Evolutionary conservation across 2,797 vertebrate species (phyloP).

Genomic region (Acanthis flammea): DNA sequence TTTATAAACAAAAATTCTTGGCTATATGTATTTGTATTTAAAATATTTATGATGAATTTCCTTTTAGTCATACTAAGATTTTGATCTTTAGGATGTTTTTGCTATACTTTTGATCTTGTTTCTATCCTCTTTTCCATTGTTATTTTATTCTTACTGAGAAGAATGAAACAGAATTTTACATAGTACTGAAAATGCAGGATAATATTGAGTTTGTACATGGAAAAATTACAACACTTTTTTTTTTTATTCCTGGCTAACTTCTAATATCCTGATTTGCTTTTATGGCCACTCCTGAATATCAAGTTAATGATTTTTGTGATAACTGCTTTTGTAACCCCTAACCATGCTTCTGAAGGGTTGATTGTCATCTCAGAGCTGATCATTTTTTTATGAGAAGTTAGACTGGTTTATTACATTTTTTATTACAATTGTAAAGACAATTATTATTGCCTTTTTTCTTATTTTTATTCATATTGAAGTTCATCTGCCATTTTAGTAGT

Average conservation of each 20-base stretch:
- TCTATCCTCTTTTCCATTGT: not conserved
- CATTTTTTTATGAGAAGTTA: not conserved
- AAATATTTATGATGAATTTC: not conserved
- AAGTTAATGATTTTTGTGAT: not conserved
- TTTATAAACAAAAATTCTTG: not conserved
- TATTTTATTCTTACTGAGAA: not conserved
- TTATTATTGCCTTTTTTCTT: not conserved
- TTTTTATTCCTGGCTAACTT: not conserved
- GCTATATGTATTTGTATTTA: not conserved
- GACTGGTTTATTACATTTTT: not conserved
- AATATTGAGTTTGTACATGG: not conserved
- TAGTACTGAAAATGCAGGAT: not conserved
- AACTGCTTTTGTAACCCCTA: not conserved
- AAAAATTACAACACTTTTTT: not conserved
- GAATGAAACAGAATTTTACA: not conserved
- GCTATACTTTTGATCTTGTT: not conserved
- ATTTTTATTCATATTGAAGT: not conserved
- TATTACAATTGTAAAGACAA: slow-evolving; percentile 7
- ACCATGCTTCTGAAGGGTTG: not conserved
- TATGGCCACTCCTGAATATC: not conserved
- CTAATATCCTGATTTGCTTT: not conserved
- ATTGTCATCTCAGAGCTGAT: not conserved
- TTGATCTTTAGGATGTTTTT: not conserved
- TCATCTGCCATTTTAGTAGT: not conserved
- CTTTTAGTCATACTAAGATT: not conserved